Conservation (phyloP, 1,140 invertebrate species). For the Dendrolimus punctatus region DNA sequence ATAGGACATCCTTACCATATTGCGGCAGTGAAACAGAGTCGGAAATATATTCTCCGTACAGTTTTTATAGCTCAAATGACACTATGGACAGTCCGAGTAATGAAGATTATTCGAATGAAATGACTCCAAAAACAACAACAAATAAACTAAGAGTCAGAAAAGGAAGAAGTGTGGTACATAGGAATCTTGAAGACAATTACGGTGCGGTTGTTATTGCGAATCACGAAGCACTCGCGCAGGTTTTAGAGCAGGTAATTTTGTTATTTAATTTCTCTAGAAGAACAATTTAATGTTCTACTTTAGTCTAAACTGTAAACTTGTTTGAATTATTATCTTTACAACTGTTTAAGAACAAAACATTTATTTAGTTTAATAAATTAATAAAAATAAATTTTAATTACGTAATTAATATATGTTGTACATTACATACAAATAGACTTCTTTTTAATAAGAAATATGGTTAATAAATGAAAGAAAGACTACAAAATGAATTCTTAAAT, state of each 20-base stretch:
- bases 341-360: too few relatives aligned
- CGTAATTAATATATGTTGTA: too few relatives aligned
- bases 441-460: too few relatives aligned
- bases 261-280: slow-evolving; percentile 10
- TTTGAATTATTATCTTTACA: too few relatives aligned
- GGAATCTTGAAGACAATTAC: slow-evolving; percentile 89
- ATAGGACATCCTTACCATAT: slow-evolving; percentile 78
- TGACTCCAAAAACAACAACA: slow-evolving; percentile 66
- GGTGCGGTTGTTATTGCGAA: slow-evolving; percentile 91
- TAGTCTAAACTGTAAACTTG: not conserved
- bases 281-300: slow-evolving; percentile 1
- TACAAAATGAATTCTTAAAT: too few relatives aligned
- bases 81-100: slow-evolving; percentile 54
- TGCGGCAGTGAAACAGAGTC: slow-evolving; percentile 87
- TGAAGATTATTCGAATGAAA: slow-evolving; percentile 62
- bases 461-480: too few relatives aligned
- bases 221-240: slow-evolving; percentile 88
- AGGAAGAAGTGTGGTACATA: slow-evolving; percentile 84
- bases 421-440: too few relatives aligned
- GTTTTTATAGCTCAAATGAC: slow-evolving; percentile 77
- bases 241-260: slow-evolving; percentile 82
- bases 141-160: slow-evolving; percentile 81
- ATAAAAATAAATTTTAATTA: too few relatives aligned
- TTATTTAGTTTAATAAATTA: too few relatives aligned
- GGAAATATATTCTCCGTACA: slow-evolving; percentile 85